Percentiles rank a stretch among this genome's conserved stretches.
phyloP scores from a whole-genome alignment of 2,113 vertebrate species.

The Taxidea taxus region DNA sequence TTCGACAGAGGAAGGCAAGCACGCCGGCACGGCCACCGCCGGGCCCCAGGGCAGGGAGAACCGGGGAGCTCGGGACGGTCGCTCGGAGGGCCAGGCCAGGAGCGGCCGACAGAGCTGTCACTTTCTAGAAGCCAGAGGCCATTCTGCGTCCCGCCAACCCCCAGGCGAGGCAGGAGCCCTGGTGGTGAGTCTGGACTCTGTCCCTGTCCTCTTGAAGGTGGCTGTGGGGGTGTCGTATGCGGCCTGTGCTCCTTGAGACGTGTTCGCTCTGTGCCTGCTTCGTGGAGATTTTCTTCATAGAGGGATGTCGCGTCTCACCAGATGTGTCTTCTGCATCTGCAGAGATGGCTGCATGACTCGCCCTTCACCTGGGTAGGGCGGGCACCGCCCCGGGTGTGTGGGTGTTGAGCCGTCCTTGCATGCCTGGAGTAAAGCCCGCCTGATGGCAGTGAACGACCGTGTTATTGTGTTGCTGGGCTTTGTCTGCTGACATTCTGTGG shows the following conservation, averaged over 20 bases:
- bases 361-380: fast-evolving
- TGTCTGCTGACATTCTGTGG: neutral
- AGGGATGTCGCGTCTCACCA: neutral
- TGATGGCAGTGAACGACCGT: too few relatives aligned
- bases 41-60: too few relatives aligned
- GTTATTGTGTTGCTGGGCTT: neutral
- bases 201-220: neutral
- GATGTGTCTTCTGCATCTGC: neutral
- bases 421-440: neutral
- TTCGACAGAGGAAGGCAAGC: neutral
- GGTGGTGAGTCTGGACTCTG: neutral
- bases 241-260: neutral
- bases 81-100: neutral
- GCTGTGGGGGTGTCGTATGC: fast-evolving
- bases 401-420: neutral
- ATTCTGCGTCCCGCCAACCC: too few relatives aligned
- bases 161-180: too few relatives aligned
- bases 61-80: neutral
- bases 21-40: neutral
- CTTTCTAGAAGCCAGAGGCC: neutral
- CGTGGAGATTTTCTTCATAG: neutral
- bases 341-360: fast-evolving
- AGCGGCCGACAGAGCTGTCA: too few relatives aligned
- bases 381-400: fast-evolving
- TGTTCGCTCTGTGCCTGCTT: neutral